These are phyloP conservation scores for Pseudochirops cupreus DNA, from an alignment of 2,797 vertebrate species.

Conservation along the genomic window DNA sequence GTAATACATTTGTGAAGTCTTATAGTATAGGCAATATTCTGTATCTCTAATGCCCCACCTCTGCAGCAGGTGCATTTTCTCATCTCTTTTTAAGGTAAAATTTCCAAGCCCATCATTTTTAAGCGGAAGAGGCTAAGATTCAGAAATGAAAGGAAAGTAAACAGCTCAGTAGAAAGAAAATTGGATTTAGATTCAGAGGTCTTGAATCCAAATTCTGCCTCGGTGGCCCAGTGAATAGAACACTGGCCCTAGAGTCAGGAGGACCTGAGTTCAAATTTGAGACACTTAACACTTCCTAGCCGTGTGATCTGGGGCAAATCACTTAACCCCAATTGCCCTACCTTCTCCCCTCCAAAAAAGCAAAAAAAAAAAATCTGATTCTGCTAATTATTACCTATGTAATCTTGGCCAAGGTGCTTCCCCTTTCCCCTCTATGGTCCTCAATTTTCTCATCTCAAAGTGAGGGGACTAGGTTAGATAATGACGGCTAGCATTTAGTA, in stretches of 20 bases:
- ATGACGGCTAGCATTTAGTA: background rate
- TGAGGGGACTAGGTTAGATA: background rate
- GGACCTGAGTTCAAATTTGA: too few species aligned
- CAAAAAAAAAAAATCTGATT: background rate
- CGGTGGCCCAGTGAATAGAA: background rate
- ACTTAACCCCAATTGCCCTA: too few species aligned
- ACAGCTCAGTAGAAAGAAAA: background rate
- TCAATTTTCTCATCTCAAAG: background rate
- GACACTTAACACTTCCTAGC: too few species aligned
- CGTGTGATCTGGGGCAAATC: too few species aligned
- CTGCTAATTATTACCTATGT: background rate
- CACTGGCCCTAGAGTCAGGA: too few species aligned
- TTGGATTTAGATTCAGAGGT: background rate
- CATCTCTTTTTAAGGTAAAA: background rate
- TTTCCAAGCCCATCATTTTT: background rate
- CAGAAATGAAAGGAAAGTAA: background rate
- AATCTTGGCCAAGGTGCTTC: background rate
- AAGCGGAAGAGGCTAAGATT: background rate
- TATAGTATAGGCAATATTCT: background rate
- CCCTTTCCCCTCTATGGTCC: background rate
- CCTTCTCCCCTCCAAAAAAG: too few species aligned
- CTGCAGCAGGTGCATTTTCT: background rate
- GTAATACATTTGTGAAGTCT: background rate
- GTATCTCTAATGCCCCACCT: background rate
- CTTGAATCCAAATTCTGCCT: background rate